Evolutionary conservation across 2,113 vertebrate species (phyloP), one percentile per base, ranked within the genome.

Genomic region (Australoheros scitulus): DNA sequence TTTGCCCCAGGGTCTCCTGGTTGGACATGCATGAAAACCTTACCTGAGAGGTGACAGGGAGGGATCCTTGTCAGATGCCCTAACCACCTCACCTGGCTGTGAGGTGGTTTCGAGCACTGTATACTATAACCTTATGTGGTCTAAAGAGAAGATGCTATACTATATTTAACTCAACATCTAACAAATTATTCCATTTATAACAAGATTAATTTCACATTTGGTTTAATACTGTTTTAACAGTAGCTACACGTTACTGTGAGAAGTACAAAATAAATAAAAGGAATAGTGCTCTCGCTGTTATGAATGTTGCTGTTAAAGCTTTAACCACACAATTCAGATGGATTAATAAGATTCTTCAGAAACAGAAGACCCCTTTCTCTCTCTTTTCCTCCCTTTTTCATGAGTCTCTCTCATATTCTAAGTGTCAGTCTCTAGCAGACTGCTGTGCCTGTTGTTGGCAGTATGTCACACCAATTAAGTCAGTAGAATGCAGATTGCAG

Each of bases 391-490:
- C 15, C 15, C 17, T 57, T 11, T 64, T 38, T 80, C 26, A 17
- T 61, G 55, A 82, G 77, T 65, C 59, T 80, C 26, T 26, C 64
- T 70, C 76, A 47, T 65, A 11, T 70, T 79, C 47, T 47, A n/a
- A 47, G 57, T 38, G 59, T 81, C 50, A 41, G 3, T 59, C 11
- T 22, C 43, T 41, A 11, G 59, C 55, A 70, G 76, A 32, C 81
- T 68, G 61, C 24, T 47, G 14, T 36, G 75, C 74, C 47, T 68
- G 47, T 77, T 64, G 57, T 20, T 79, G 77, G 17, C 75, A 81
- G 68, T 41, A 36, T 59, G 32, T 82, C 3, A 18, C 36, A 22
- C 68, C 78, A 86, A 83, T 89, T 78, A 84, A 77, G 85, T 57
- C 24, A 34, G 32, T 5, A 68, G 17, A 72, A 52, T 52, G 65